These are phyloP conservation scores for Merodon equestris DNA, from an alignment of 2,888 invertebrate species.

Conservation along the genomic window DNA sequence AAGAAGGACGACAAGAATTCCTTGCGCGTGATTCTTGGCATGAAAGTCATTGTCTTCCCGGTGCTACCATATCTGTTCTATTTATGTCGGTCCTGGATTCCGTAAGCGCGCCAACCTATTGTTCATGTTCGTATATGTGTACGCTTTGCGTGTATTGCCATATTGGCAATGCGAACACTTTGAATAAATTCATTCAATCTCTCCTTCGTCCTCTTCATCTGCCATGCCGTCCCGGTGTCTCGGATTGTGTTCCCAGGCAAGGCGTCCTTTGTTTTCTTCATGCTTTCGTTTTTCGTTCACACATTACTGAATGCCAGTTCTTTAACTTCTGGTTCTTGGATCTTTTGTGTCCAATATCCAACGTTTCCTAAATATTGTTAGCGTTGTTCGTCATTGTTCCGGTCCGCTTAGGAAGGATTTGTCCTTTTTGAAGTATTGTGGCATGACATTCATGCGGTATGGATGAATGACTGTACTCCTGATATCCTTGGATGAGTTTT, in stretches of 20 bases:
- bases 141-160: conserved; percentile 28
- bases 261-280: conserved; percentile 4
- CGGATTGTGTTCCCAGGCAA: neutral
- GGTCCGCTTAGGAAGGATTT: conserved; percentile 55
- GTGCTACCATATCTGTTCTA: conserved; percentile 43
- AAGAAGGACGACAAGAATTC: conserved; percentile 28
- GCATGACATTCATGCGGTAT: conserved; percentile 58
- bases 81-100: conserved; percentile 41
- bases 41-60: conserved; percentile 32
- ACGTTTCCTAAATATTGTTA: conserved; percentile 41
- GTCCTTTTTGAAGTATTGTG: conserved; percentile 64
- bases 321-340: no score
- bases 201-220: no score
- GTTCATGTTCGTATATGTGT: conserved; percentile 29
- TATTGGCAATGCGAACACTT: conserved; percentile 56
- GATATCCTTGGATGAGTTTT: conserved; percentile 65
- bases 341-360: no score
- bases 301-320: no score
- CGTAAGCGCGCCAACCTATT: conserved; percentile 56
- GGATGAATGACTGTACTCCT: conserved; percentile 58
- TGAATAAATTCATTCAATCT: conserved; percentile 63
- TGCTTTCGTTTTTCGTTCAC: conserved; percentile 27
- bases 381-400: conserved; percentile 25
- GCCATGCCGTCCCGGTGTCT: conserved; percentile 26
- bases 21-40: conserved; percentile 63